Evolutionary conservation across 1,140 invertebrate genomes (phyloP), one percentile per base, ranked within the genome.

Genomic region (Tribolium castaneum): DNA sequence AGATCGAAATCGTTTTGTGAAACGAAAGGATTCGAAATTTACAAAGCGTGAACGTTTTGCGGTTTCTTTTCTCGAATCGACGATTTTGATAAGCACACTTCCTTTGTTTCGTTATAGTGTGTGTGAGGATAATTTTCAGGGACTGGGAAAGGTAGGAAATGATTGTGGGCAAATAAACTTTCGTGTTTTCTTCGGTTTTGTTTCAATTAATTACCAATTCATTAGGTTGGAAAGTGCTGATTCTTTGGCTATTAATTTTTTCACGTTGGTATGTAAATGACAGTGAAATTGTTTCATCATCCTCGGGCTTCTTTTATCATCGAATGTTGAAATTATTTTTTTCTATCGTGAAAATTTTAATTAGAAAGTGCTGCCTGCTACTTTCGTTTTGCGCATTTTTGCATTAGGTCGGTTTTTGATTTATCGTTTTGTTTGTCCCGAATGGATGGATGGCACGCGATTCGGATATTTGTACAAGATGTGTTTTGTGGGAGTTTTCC

Each of bases 21-120:
- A 66, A 35, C 30, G 10, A 66, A 35, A 66, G n/a, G 59, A 66
- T 66, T 66, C 12, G 12, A 66, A 6, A 35, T 66, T 30, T 66
- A 9, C 59, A 34, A 66, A 35, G 30, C 59, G 59, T 66, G 59
- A 66, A 66, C 59, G 59, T 66, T 70, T 70, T 76, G 75, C 25
- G 75, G 75, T 76, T 76, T 76, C 39, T 34, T 70, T 76, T 54
- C 62, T 70, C 62, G 22, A 34, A 6, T 62, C 14, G 51, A 6
- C 54, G 54, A 59, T 30, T 66, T 12, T 52, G 51, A 75, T 70
- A 76, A 76, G 35, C 59, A 30, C 45, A 76, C 75, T 76, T 76
- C 75, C 75, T 76, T 76, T 76, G 75, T 76, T 76, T 51, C 45
- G 30, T 35, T 66, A 12, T 2, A 39, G 30, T 66, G 14, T 35